These are phyloP conservation scores for Psilopsiagon aymara DNA, from an alignment of 2,113 vertebrate species.

Conservation along the genomic window DNA sequence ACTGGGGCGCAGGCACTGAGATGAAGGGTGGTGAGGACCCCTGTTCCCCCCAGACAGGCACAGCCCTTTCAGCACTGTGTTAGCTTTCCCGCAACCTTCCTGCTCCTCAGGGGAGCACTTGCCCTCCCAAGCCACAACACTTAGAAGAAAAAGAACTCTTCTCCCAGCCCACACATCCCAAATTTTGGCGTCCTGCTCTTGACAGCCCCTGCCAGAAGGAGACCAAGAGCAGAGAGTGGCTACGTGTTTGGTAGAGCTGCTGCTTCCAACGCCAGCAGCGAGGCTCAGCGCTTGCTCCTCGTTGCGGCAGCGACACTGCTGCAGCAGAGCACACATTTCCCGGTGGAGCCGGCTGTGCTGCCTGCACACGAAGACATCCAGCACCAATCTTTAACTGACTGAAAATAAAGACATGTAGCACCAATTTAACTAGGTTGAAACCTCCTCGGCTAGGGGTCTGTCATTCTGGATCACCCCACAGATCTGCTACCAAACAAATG, in stretches of 20 bases:
- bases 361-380: not conserved
- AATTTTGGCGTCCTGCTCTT: fast-evolving
- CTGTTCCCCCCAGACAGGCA: fast-evolving
- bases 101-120: not conserved
- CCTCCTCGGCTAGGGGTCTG: not conserved
- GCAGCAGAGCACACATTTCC: not conserved
- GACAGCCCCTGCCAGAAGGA: not conserved
- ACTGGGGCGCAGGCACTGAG: fast-evolving
- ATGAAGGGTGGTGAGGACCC: not conserved
- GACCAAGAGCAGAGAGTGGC: not conserved
- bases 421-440: fast-evolving
- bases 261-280: not conserved
- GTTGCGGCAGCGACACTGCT: fast-evolving
- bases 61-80: not conserved
- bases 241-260: fast-evolving
- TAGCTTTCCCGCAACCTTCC: not conserved
- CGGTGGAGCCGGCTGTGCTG: fast-evolving
- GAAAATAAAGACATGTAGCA: not conserved
- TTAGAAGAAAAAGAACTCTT: not conserved
- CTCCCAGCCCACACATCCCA: not conserved
- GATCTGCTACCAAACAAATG: not conserved
- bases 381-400: fast-evolving
- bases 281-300: not conserved
- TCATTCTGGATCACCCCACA: not conserved
- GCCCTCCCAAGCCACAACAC: not conserved